These are phyloP conservation scores for Nannospalax galili DNA, from an alignment of 2,113 vertebrate species.

Conservation along the genomic window DNA sequence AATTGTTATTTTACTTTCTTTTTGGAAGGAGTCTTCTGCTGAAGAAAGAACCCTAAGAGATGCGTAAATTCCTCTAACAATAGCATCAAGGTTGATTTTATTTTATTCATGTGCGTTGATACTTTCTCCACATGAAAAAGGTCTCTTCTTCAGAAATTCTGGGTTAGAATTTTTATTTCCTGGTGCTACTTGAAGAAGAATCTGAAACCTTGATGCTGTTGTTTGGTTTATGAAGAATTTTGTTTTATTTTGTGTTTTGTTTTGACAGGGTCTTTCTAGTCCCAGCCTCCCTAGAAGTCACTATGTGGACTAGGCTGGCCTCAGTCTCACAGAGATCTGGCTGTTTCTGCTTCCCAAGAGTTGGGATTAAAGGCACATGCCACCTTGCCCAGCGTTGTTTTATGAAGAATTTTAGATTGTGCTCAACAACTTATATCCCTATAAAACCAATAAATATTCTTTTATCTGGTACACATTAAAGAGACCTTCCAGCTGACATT, in stretches of 20 bases:
- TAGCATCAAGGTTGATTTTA: slow-evolving; percentile 64
- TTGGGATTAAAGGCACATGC: too few species aligned
- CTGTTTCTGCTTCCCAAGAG: too few species aligned
- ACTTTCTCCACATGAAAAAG: slow-evolving; percentile 56
- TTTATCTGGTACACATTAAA: slow-evolving; percentile 29
- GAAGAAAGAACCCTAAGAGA: slow-evolving; percentile 78
- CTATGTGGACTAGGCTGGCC: too few species aligned
- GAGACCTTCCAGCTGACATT: slow-evolving; percentile 5
- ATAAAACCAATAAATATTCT: slow-evolving; percentile 44
- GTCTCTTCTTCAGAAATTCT: slow-evolving; percentile 53
- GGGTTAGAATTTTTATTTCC: slow-evolving; percentile 50
- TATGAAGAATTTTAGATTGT: slow-evolving; percentile 60
- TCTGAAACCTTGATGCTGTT: slow-evolving; percentile 28
- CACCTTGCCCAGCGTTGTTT: background rate
- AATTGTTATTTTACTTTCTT: slow-evolving; percentile 80
- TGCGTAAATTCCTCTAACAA: slow-evolving; percentile 68
- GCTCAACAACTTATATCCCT: slow-evolving; percentile 25
- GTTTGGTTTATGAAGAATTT: background rate
- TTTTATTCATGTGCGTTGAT: slow-evolving; percentile 51
- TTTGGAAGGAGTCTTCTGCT: slow-evolving; percentile 75
- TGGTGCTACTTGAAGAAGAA: slow-evolving; percentile 59
- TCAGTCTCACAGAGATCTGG: too few species aligned
- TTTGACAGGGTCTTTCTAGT: too few species aligned
- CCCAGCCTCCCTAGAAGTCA: too few species aligned
- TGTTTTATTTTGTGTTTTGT: too few species aligned